Percentiles rank a stretch among this genome's conserved stretches.
Conservation (phyloP, 1,140 invertebrate genomes). For the Ceratina australensis region DNA sequence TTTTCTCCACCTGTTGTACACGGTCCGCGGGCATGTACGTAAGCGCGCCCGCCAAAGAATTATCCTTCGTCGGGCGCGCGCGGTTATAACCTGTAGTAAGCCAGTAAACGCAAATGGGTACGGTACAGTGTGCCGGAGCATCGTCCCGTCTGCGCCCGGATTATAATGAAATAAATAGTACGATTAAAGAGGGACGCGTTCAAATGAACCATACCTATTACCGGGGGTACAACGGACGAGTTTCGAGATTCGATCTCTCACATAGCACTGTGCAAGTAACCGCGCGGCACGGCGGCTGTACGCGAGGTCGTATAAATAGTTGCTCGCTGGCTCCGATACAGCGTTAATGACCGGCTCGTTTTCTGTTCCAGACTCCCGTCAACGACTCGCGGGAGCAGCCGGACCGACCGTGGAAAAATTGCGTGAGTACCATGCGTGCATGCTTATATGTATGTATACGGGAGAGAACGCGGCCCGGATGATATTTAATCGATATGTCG, state of each 20-base stretch:
- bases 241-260: constrained; percentile 55
- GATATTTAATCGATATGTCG: constrained; percentile 53
- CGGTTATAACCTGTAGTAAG: too few relatives aligned
- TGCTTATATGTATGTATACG: too few relatives aligned
- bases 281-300: not conserved
- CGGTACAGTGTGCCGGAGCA: constrained; percentile 13
- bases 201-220: constrained; percentile 45
- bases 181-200: constrained; percentile 52
- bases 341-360: constrained; percentile 47
- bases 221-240: constrained; percentile 19
- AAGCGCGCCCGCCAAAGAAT: not conserved
- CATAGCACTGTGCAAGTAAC: too few relatives aligned
- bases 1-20: constrained; percentile 31
- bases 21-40: not conserved
- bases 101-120: constrained; percentile 43
- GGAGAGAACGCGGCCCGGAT: not conserved
- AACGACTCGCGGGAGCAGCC: constrained; percentile 40
- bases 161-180: constrained; percentile 57
- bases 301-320: constrained; percentile 35
- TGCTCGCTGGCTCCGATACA: constrained; percentile 1
- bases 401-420: constrained; percentile 54
- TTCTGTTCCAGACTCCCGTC: constrained; percentile 57
- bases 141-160: constrained; percentile 1
- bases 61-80: too few relatives aligned
- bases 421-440: constrained; percentile 44